A percentile compares a stretch with the other conserved stretches of the same genome.
These are phyloP conservation scores for Astropecten irregularis DNA, from an alignment of 53 echinoderm and acorn worm species.

Conservation along the genomic window DNA sequence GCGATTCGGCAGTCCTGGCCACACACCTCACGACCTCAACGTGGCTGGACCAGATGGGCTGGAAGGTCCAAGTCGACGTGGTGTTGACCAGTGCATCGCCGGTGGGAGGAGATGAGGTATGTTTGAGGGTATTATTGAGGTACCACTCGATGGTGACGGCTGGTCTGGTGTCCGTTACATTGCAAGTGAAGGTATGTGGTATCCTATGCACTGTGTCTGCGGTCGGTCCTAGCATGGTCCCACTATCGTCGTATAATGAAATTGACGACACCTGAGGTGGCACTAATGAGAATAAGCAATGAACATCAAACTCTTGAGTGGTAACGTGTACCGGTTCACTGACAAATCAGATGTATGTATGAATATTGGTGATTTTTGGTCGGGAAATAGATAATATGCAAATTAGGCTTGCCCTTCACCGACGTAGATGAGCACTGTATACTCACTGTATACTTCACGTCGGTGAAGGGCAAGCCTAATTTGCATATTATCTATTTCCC, in stretches of 20 bases:
- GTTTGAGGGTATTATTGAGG: neutral
- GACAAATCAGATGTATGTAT: neutral
- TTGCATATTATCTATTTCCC: too few relatives aligned
- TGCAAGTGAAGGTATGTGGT: neutral
- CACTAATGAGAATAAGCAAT: neutral
- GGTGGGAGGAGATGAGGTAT: neutral
- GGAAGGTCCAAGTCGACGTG: neutral
- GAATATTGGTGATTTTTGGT: neutral
- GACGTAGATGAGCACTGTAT: too few relatives aligned
- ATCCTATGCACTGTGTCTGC: neutral
- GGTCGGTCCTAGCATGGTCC: neutral
- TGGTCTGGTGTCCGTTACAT: constrained; percentile 10
- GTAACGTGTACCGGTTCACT: neutral
- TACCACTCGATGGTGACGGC: constrained; percentile 25
- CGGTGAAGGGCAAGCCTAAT: too few relatives aligned
- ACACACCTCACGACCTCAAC: neutral
- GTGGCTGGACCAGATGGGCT: neutral
- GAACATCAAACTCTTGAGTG: neutral
- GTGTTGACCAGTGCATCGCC: constrained; percentile 7
- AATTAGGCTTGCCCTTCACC: too few relatives aligned
- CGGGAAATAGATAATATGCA: too few relatives aligned
- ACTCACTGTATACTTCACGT: too few relatives aligned
- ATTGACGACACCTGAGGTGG: neutral
- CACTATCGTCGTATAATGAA: neutral
- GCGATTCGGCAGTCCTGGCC: constrained; percentile 1